Percentiles rank a stretch among this genome's conserved stretches.
These are phyloP conservation scores for Spongilla lacustris DNA, from an alignment of 37 sponge, comb jelly and placozoan species.

Conservation along the genomic window DNA sequence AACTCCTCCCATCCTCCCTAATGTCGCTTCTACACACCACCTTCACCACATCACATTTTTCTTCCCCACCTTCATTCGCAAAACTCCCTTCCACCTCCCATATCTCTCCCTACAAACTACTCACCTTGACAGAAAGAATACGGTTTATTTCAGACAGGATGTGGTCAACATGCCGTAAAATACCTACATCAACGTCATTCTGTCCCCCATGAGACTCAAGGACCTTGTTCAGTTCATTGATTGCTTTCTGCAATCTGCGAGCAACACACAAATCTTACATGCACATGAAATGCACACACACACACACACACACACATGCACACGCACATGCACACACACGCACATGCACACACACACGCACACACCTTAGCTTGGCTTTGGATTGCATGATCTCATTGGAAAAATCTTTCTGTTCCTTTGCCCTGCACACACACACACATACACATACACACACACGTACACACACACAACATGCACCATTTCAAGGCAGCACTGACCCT, in stretches of 20 bases:
- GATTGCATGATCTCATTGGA: neutral
- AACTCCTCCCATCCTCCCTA: neutral
- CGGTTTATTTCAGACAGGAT: constrained; percentile 58
- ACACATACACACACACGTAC: neutral
- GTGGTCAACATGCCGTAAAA: constrained; percentile 41
- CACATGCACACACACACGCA: neutral
- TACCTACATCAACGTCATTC: neutral
- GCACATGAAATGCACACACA: neutral
- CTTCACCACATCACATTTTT: too few relatives aligned
- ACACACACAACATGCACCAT: constrained; percentile 3
- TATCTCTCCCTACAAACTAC: neutral
- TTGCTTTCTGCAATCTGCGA: constrained; percentile 33
- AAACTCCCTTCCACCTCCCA: neutral
- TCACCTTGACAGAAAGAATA: constrained; percentile 13
- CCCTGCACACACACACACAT: neutral
- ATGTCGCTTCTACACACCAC: too few relatives aligned
- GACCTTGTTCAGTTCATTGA: constrained; percentile 47
- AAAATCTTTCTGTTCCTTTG: neutral
- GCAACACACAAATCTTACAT: neutral
- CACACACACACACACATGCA: constrained; percentile 6
- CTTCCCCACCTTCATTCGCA: too few relatives aligned
- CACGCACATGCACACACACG: neutral
- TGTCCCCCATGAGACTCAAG: constrained; percentile 25
- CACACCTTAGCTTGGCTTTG: constrained; percentile 2
- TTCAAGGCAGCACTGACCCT: neutral